phyloP scores from a whole-genome alignment of 2,888 invertebrate species.

The Epirrita christyi region DNA sequence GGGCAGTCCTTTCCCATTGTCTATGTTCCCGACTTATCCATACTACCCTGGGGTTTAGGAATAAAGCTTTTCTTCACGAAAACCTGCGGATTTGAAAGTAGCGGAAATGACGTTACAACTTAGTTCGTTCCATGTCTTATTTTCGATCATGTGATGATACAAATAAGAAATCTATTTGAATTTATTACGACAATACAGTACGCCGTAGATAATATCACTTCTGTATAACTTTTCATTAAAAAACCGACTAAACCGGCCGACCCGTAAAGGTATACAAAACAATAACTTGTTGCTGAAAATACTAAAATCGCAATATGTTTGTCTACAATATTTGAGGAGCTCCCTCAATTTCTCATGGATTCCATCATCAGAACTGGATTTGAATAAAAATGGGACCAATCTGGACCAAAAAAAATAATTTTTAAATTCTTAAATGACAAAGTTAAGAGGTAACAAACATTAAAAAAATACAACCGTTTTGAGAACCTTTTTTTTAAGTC shows the following conservation, averaged over 20 bases:
- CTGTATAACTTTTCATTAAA: slow-evolving; percentile 26
- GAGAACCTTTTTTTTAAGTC: too few relatives aligned
- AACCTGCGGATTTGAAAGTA: not conserved
- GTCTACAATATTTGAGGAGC: too few relatives aligned
- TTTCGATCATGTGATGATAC: not conserved
- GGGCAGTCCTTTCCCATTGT: slow-evolving; percentile 57
- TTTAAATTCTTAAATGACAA: too few relatives aligned
- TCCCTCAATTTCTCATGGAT: too few relatives aligned
- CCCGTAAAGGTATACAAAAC: too few relatives aligned
- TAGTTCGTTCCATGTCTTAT: not conserved
- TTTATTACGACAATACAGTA: slow-evolving; percentile 14
- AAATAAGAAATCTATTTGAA: not conserved
- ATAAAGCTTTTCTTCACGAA: not conserved
- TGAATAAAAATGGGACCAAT: too few relatives aligned
- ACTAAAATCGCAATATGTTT: too few relatives aligned
- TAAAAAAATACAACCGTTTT: too few relatives aligned
- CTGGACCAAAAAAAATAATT: too few relatives aligned
- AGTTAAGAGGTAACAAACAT: too few relatives aligned
- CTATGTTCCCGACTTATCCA: slow-evolving; percentile 74
- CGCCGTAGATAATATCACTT: slow-evolving; percentile 16
- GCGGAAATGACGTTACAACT: not conserved
- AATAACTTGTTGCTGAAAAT: too few relatives aligned
- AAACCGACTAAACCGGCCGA: slow-evolving; percentile 7
- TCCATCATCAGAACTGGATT: too few relatives aligned
- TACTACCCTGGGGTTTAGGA: slow-evolving; percentile 40